These are phyloP conservation scores for Tokudaia muenninki DNA, from an alignment of 2,797 vertebrate species.

Conservation along the genomic window DNA sequence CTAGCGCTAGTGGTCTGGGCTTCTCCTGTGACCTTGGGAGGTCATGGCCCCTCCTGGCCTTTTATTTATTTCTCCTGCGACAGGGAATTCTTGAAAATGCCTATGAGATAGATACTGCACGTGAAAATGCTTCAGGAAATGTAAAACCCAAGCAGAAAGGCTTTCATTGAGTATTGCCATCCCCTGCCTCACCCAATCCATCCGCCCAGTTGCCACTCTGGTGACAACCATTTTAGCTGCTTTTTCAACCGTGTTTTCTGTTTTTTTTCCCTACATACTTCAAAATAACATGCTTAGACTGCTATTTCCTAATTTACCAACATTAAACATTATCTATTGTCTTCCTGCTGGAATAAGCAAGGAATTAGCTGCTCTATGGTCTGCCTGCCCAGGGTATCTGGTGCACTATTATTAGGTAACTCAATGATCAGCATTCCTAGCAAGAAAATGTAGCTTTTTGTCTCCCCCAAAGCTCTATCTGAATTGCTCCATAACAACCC, in stretches of 20 bases:
- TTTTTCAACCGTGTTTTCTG: constrained; percentile 22
- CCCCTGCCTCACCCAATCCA: neutral
- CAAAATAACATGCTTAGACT: constrained; percentile 33
- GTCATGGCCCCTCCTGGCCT: neutral
- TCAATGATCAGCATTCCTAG: constrained; percentile 57
- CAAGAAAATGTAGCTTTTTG: constrained; percentile 46
- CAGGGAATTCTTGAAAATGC: neutral
- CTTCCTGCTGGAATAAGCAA: constrained; percentile 65
- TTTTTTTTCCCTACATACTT: neutral
- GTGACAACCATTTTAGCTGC: constrained; percentile 32
- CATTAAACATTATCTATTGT: constrained; percentile 55
- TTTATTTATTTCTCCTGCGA: constrained; percentile 1
- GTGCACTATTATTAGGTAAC: constrained; percentile 68
- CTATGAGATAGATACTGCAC: neutral
- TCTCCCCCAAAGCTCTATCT: constrained; percentile 30
- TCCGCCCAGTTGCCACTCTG: neutral
- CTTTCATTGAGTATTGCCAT: constrained; percentile 15
- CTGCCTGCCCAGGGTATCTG: constrained; percentile 8
- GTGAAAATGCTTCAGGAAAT: constrained; percentile 56
- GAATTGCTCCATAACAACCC: constrained; percentile 3
- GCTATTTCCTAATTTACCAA: constrained; percentile 64
- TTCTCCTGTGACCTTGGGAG: constrained; percentile 60
- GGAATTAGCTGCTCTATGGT: constrained; percentile 40
- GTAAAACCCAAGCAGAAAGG: constrained; percentile 12
- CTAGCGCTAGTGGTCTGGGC: neutral